Conservation (phyloP, 2,888 invertebrate species). For the Drosophila cognata region DNA sequence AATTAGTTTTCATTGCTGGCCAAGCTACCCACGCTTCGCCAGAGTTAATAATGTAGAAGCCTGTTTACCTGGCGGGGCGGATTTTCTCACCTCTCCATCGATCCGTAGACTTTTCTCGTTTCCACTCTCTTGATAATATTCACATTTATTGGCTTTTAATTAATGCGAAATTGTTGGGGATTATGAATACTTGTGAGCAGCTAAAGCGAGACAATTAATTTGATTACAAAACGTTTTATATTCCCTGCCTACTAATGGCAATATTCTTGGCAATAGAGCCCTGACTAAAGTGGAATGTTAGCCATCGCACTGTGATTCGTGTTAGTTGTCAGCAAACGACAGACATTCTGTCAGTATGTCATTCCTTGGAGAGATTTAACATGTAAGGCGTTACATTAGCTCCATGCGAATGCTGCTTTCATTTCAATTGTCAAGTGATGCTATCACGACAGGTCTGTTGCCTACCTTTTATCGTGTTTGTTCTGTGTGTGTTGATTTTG, state of each 20-base stretch:
- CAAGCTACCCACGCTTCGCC: conserved; percentile 54
- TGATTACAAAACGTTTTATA: conserved; percentile 67
- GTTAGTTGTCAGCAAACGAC: not conserved
- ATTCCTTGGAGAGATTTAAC: conserved; percentile 12
- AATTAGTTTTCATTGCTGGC: conserved; percentile 69
- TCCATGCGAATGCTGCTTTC: conserved; percentile 33
- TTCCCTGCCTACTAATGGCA: conserved; percentile 24
- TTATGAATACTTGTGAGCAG: conserved; percentile 69
- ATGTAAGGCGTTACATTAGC: conserved; percentile 8
- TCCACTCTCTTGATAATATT: conserved; percentile 51
- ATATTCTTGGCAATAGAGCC: not conserved
- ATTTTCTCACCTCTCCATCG: not conserved
- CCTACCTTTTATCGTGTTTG: conserved; percentile 30
- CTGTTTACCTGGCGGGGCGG: conserved; percentile 43
- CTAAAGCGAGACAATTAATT: conserved; percentile 62
- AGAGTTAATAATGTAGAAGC: conserved; percentile 48
- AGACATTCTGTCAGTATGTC: not conserved
- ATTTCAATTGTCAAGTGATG: conserved; percentile 73
- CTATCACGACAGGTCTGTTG: conserved; percentile 55
- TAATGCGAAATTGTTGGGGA: conserved; percentile 66
- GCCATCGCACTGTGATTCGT: conserved; percentile 10
- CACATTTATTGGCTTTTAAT: conserved; percentile 72
- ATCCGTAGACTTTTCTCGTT: not conserved
- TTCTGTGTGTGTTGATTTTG: conserved; percentile 17
- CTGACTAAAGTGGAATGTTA: not conserved